These are phyloP conservation scores for Agrochola litura DNA, from an alignment of 2,888 invertebrate species.

Conservation along the genomic window DNA sequence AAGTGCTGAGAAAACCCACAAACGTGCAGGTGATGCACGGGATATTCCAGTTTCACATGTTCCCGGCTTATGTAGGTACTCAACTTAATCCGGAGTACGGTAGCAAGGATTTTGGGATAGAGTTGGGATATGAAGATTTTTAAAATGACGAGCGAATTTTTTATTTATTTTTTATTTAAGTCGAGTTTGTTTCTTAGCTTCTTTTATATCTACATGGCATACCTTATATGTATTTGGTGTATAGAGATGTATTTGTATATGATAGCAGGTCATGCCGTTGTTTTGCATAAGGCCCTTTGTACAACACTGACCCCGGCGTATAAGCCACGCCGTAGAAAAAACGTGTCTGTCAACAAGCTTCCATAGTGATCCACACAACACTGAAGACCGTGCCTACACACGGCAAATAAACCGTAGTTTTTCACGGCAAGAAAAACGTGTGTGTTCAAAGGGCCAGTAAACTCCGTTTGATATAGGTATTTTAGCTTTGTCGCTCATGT, in stretches of 20 bases:
- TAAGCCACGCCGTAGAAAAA: no score
- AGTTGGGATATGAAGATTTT: constrained; percentile 5
- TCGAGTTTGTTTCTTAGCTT: background rate
- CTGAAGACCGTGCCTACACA: no score
- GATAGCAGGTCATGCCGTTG: background rate
- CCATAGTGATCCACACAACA: no score
- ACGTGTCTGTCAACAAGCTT: no score
- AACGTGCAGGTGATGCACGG: constrained; percentile 46
- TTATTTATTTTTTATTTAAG: background rate
- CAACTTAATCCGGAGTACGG: constrained; percentile 34
- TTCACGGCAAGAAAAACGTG: no score
- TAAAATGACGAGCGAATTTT: background rate
- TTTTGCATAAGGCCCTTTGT: no score
- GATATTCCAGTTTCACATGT: constrained; percentile 50
- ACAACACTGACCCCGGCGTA: no score
- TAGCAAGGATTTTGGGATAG: constrained; percentile 18
- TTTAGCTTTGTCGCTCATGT: background rate
- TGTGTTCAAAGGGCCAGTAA: no score
- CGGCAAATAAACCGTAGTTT: no score
- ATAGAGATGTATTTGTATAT: background rate
- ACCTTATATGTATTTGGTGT: background rate
- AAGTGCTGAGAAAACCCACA: constrained; percentile 28
- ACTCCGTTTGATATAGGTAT: background rate
- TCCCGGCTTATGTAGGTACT: constrained; percentile 25
- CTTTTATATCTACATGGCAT: background rate